phyloP scores from a whole-genome alignment of 2,888 invertebrate genomes.

The Meliscaeva auricollis region DNA sequence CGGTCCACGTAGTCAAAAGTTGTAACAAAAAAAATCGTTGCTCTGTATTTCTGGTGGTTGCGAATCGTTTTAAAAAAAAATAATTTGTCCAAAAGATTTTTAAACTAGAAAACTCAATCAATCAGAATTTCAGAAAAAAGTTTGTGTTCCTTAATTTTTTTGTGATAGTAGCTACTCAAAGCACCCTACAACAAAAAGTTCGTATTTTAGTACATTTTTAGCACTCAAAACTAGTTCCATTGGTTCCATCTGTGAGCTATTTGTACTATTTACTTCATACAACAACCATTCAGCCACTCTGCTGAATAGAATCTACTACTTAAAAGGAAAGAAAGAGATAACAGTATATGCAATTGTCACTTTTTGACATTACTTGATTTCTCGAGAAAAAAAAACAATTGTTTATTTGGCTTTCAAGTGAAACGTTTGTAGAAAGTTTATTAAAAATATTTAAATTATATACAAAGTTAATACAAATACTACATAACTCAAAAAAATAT shows the following conservation, averaged over 20 bases:
- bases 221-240: not conserved
- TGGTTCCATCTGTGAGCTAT: not conserved
- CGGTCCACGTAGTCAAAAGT: no score
- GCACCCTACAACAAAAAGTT: no score
- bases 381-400: conserved; percentile 6
- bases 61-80: no score
- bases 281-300: not conserved
- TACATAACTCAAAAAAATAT: no score
- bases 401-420: conserved; percentile 52
- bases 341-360: not conserved
- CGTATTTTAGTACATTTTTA: not conserved
- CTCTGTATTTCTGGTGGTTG: no score
- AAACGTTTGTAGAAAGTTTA: conserved; percentile 11
- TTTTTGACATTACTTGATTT: conserved; percentile 25
- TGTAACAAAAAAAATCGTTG: no score
- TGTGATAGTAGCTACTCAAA: no score
- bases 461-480: not conserved
- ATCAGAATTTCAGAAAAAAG: no score
- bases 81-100: no score
- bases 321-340: conserved; percentile 11
- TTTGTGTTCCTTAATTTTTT: no score
- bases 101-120: no score
- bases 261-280: not conserved
- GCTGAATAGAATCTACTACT: conserved; percentile 22
- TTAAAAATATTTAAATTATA: not conserved